Evolutionary conservation across 1,140 invertebrate species (phyloP).

Genomic region (Uloborus diversus): DNA sequence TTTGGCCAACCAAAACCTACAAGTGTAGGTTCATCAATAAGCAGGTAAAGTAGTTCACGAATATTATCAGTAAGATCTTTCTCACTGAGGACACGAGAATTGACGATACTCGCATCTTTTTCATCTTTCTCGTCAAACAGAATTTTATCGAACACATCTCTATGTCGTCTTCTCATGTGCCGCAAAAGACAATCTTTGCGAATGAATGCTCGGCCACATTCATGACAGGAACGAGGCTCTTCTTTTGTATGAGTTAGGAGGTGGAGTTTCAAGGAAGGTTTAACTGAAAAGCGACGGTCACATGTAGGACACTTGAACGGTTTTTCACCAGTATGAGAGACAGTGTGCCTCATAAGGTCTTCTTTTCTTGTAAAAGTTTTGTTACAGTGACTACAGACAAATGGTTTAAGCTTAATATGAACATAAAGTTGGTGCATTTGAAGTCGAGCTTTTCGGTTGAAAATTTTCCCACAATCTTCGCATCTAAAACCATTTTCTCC

Average conservation of each 20-base stretch:
- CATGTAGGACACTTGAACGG: conserved; percentile 74
- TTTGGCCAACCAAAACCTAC: conserved; percentile 73
- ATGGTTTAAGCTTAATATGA: conserved; percentile 74
- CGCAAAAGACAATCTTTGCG: conserved; percentile 74
- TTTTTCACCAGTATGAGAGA: conserved; percentile 74
- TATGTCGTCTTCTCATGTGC: conserved; percentile 75
- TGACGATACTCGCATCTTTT: conserved; percentile 49
- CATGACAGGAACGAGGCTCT: conserved; percentile 61
- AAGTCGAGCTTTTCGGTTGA: conserved; percentile 75
- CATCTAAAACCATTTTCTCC: conserved; percentile 78
- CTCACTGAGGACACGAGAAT: conserved; percentile 42
- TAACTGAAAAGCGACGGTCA: conserved; percentile 73
- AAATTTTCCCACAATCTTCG: conserved; percentile 76
- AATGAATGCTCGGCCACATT: conserved; percentile 62
- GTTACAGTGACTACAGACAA: conserved; percentile 71
- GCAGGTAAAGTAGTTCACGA: conserved; percentile 72
- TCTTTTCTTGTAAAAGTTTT: conserved; percentile 76
- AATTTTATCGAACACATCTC: conserved; percentile 74
- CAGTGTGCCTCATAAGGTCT: conserved; percentile 72
- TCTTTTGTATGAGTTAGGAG: conserved; percentile 62
- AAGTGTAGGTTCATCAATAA: conserved; percentile 76
- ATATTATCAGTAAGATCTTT: conserved; percentile 64
- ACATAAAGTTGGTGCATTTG: conserved; percentile 74
- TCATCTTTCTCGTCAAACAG: conserved; percentile 72
- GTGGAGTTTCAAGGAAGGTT: conserved; percentile 73